phyloP scores from a whole-genome alignment of 2,113 vertebrate species.

The Ia io region DNA sequence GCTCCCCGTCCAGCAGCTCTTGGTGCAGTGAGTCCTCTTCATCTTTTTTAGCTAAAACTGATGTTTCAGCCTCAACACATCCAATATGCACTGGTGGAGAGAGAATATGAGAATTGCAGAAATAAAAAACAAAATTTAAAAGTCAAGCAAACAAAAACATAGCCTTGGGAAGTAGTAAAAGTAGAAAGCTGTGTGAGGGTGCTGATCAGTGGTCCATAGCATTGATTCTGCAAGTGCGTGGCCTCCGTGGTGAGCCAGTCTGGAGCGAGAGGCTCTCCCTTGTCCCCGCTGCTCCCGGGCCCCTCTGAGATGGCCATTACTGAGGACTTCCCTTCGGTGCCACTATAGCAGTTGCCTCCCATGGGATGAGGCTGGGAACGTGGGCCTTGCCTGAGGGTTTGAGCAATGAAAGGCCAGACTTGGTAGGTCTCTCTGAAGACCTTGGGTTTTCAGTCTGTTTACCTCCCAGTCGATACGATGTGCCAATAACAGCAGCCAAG shows the following conservation, averaged over 20 bases:
- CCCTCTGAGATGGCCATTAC: background rate
- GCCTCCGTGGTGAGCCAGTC: background rate
- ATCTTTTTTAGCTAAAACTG: background rate
- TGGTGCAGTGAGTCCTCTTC: background rate
- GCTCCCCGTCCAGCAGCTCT: background rate
- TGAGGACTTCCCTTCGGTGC: background rate
- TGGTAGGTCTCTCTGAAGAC: constrained; percentile 44
- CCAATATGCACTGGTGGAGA: background rate
- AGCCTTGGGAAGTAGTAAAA: background rate
- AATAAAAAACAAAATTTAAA: background rate
- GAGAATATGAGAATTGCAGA: background rate
- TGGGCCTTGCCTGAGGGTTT: background rate
- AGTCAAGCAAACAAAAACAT: background rate
- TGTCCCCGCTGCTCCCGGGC: background rate
- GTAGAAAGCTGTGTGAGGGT: background rate
- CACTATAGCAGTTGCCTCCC: background rate
- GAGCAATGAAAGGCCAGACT: background rate
- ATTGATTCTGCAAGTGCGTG: background rate
- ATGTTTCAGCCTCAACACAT: background rate
- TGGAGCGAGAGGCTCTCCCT: background rate
- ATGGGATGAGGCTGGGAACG: background rate
- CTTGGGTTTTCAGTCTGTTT: constrained; percentile 46
- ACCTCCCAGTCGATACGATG: constrained; percentile 46
- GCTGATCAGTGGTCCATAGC: background rate
- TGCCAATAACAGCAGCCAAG: constrained; percentile 22